Percentiles rank a stretch among this genome's conserved stretches.
These are phyloP conservation scores for Saccopteryx bilineata DNA, from an alignment of 2,113 vertebrate species.

Conservation along the genomic window DNA sequence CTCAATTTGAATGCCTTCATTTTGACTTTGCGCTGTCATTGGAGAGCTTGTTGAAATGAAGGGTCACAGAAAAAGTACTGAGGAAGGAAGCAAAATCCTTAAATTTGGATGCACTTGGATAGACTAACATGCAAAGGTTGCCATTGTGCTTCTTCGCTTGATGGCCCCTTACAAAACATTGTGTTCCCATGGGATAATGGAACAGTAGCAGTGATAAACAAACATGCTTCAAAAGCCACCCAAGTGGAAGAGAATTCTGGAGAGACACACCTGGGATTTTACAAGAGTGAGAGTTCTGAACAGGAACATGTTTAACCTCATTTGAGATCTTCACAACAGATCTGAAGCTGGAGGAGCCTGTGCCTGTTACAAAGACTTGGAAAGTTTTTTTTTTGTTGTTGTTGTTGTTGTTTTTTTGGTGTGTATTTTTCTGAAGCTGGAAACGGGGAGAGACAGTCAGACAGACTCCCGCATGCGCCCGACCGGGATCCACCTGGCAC, in stretches of 20 bases:
- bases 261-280: constrained; percentile 9
- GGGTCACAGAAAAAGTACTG: constrained; percentile 17
- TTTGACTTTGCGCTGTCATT: constrained; percentile 59
- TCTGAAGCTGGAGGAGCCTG: background rate
- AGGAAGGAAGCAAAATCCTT: constrained; percentile 46
- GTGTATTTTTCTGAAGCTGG: too few species aligned
- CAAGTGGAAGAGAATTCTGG: background rate
- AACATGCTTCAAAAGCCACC: constrained; percentile 45
- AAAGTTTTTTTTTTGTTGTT: too few species aligned
- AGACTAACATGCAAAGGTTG: background rate
- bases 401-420: too few species aligned
- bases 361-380: background rate
- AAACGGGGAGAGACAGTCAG: too few species aligned
- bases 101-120: constrained; percentile 4
- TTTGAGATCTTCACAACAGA: background rate
- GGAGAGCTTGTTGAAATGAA: constrained; percentile 49
- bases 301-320: background rate
- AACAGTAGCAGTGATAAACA: constrained; percentile 27
- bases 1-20: constrained; percentile 65
- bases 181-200: constrained; percentile 24
- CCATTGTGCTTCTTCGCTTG: background rate
- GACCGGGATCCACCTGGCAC: too few species aligned
- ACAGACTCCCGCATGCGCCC: too few species aligned
- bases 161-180: constrained; percentile 49
- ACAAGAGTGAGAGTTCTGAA: background rate